Evolutionary conservation across 2,888 invertebrate species (phyloP).

Genomic region (Pardosa pseudoannulata): DNA sequence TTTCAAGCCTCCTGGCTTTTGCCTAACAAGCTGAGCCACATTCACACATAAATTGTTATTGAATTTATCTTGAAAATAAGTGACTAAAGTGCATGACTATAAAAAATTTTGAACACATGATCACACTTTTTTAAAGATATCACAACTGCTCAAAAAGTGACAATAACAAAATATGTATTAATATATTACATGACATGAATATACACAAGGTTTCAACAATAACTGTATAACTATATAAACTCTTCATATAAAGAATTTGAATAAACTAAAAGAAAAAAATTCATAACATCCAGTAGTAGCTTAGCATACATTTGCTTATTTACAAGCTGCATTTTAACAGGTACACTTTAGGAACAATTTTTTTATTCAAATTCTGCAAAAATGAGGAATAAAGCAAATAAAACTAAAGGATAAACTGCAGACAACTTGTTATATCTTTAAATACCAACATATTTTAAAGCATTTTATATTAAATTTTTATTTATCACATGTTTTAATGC

Average conservation of each 20-base stretch:
- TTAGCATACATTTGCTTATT: no score
- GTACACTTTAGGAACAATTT: no score
- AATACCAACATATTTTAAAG: no score
- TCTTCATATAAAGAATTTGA: background rate
- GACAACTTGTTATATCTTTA: no score
- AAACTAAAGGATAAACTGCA: no score
- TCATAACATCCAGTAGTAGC: no score
- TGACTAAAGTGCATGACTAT: background rate
- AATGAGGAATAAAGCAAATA: no score
- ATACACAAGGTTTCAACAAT: slow-evolving; percentile 1
- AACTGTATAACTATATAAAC: background rate
- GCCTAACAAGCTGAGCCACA: no score
- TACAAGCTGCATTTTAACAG: no score
- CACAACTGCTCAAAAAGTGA: background rate
- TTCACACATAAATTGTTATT: no score
- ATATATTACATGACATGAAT: background rate
- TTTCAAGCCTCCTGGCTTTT: no score
- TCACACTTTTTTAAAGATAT: background rate
- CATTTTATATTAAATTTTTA: background rate
- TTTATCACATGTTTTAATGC: background rate
- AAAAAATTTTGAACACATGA: background rate
- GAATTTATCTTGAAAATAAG: background rate
- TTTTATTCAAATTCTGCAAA: no score
- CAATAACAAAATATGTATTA: background rate
- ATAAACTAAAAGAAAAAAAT: background rate